phyloP scores from a whole-genome alignment of 2,888 invertebrate species.

The Drosophila antonietae region DNA sequence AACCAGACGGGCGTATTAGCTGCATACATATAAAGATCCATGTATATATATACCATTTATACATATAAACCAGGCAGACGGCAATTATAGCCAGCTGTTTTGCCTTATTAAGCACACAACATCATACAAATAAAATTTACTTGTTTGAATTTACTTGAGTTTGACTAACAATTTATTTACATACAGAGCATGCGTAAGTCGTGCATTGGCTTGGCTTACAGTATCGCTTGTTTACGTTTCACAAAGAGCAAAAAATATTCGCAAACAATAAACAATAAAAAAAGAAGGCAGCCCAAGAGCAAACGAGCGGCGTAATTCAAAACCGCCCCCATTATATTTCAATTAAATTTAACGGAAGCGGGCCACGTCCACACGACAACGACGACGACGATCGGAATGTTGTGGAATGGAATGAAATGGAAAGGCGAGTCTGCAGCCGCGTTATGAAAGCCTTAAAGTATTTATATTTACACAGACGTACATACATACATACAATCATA shows the following conservation, averaged over 20 bases:
- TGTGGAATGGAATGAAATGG: slow-evolving; percentile 18
- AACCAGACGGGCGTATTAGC: slow-evolving; percentile 33
- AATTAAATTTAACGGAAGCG: slow-evolving; percentile 73
- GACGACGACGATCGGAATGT: slow-evolving; percentile 33
- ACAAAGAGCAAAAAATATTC: slow-evolving; percentile 49
- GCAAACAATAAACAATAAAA: slow-evolving; percentile 9
- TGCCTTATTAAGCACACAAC: background rate
- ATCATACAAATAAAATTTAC: background rate
- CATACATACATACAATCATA: slow-evolving; percentile 11
- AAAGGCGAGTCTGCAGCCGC: slow-evolving; percentile 5
- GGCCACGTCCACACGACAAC: slow-evolving; percentile 37
- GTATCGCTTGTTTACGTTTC: slow-evolving; percentile 48
- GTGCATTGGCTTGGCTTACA: slow-evolving; percentile 1
- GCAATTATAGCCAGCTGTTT: background rate
- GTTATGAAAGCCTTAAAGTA: slow-evolving; percentile 13
- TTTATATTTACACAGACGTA: slow-evolving; percentile 34
- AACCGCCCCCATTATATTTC: slow-evolving; percentile 76
- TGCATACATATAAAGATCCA: background rate
- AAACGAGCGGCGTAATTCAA: slow-evolving; percentile 65
- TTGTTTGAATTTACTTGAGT: background rate
- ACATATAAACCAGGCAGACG: background rate
- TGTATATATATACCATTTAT: background rate
- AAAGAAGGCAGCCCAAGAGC: slow-evolving; percentile 19
- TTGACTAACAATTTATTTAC: slow-evolving; percentile 1
- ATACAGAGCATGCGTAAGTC: slow-evolving; percentile 43